Evolutionary conservation across 2,113 vertebrate species (phyloP), one percentile per base, ranked within the genome.

Genomic region (Melanerpes formicivorus): DNA sequence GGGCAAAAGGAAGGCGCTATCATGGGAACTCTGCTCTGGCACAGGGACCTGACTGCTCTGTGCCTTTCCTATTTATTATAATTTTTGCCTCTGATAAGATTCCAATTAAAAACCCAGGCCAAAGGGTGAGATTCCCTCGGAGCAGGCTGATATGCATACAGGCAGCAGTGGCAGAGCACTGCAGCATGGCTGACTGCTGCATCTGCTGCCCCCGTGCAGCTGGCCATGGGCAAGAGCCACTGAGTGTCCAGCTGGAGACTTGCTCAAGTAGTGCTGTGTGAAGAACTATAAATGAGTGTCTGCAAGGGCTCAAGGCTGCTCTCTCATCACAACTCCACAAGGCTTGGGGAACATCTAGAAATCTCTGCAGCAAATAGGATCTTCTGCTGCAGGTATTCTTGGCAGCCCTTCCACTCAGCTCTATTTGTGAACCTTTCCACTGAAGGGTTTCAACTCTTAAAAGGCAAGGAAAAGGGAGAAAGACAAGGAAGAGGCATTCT

Each of bases 1-100:
- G 80, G 66, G 75, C 60, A 93, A 85, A 94, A 95, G 84, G 7
- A 65, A 92, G 72, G 63, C 88, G 55, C 42, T 91, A 18, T 23
- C 60, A 60, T 5, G 65, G 87, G 87, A 90, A 80, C 56, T 83
- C 64, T 67, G 72, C 52, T 46, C 14, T 18, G 40, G 54, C 75
- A 73, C 71, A 69, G n/a, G 63, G 14, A 83, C 56, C 66, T 71
- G 40, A 74, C 23, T 87, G 9, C 46, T 77, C 72, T 48, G 18
- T 17, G 18, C 42, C 13, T 76, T 84, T 92, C 80, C 64, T 85
- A 5, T 74, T 83, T 78, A 64, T 30, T 80, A 32, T 32, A 14
- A 80, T 63, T 91, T 74, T 74, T 80, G 42, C 52, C 56, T 64
- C 60, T 74, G 60, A 11, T 74, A 83, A 85, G 42, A 56, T 62